These are phyloP conservation scores for Cotesia vestalis DNA, from an alignment of 1,140 invertebrate species.

Conservation along the genomic window DNA sequence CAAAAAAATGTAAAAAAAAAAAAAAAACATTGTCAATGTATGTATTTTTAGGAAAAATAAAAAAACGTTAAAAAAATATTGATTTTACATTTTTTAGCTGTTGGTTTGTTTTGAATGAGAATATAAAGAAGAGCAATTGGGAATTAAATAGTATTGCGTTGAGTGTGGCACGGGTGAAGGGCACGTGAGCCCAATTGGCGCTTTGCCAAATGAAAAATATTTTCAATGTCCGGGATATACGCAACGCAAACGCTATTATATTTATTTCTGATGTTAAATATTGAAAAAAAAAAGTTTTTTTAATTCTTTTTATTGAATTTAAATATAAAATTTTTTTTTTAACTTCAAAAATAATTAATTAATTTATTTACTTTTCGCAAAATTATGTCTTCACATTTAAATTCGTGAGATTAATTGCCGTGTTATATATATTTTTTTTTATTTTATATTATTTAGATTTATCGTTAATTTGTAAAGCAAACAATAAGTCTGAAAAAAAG, in stretches of 20 bases:
- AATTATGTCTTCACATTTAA: background rate
- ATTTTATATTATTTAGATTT: too few species aligned
- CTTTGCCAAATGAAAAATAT: slow-evolving; percentile 60
- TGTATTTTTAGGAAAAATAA: too few species aligned
- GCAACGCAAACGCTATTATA: slow-evolving; percentile 21
- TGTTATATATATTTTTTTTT: background rate
- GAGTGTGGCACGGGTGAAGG: slow-evolving; percentile 61
- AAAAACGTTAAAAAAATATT: too few species aligned
- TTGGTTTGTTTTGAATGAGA: slow-evolving; percentile 25
- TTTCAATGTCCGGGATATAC: slow-evolving; percentile 55
- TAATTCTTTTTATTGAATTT: too few species aligned
- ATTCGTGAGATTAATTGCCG: slow-evolving; percentile 3
- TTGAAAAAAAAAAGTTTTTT: too few species aligned
- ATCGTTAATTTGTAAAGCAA: too few species aligned
- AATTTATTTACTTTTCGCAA: slow-evolving; percentile 7
- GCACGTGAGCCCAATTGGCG: slow-evolving; percentile 61
- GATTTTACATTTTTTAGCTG: slow-evolving; percentile 14
- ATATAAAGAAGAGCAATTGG: slow-evolving; percentile 57
- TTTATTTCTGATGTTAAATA: background rate
- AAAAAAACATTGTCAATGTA: slow-evolving; percentile 11
- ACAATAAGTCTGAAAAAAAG: too few species aligned
- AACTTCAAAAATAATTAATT: background rate
- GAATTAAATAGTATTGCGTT: slow-evolving; percentile 56
- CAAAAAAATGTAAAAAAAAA: slow-evolving; percentile 11
- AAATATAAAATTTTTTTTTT: too few species aligned